phyloP scores from a whole-genome alignment of 35 echinoderm and acorn worm species.

The Anneissia japonica region DNA sequence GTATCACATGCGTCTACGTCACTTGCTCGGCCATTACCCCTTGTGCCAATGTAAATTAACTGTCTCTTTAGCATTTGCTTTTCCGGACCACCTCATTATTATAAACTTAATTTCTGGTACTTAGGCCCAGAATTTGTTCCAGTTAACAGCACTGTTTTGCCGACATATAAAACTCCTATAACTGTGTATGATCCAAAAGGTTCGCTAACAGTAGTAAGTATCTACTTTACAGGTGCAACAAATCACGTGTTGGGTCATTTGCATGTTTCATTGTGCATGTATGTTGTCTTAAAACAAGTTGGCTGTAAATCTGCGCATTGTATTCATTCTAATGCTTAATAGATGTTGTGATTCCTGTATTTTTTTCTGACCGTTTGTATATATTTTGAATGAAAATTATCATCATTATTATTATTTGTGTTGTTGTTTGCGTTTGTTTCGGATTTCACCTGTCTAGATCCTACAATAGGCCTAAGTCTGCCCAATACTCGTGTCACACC shows the following conservation, averaged over 20 bases:
- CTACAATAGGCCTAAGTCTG: neutral
- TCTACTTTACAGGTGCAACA: neutral
- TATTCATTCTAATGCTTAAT: neutral
- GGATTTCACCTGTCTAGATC: neutral
- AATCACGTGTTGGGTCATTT: neutral
- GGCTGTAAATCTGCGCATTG: neutral
- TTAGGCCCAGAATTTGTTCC: neutral
- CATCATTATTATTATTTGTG: neutral
- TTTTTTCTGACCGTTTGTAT: no score
- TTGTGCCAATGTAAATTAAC: no score
- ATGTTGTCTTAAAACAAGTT: neutral
- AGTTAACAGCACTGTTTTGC: neutral
- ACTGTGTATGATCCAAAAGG: neutral
- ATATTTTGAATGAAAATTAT: neutral
- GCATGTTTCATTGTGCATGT: neutral
- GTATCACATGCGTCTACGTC: no score
- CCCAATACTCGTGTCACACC: neutral
- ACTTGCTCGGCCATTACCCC: no score
- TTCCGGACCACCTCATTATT: neutral
- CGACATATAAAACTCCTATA: neutral
- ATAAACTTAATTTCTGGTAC: neutral
- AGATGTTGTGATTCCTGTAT: no score
- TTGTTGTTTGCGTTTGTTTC: neutral
- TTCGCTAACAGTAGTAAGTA: neutral
- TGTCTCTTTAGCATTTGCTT: no score